Evolutionary conservation across 1,140 invertebrate species (phyloP).

Genomic region (Bombus superbus): DNA sequence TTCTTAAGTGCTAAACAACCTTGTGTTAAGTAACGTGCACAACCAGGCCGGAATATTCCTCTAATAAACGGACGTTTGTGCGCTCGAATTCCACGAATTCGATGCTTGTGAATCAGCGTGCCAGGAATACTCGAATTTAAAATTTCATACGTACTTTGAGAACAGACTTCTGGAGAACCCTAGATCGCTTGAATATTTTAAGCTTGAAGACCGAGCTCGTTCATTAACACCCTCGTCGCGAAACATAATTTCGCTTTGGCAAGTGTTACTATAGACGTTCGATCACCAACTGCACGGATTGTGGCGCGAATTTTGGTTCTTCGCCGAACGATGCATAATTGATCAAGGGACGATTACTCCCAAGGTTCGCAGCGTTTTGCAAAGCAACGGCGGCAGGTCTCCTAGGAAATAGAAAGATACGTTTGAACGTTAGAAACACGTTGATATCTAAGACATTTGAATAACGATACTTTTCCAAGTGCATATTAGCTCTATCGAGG

Average conservation of each 20-base stretch:
- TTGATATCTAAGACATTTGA: background rate
- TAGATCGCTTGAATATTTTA: background rate
- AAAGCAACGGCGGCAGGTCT: background rate
- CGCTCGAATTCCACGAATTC: conserved; percentile 42
- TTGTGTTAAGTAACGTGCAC: conserved; percentile 45
- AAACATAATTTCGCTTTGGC: background rate
- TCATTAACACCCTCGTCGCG: background rate
- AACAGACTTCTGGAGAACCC: background rate
- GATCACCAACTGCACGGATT: background rate
- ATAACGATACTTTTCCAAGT: background rate
- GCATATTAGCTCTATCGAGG: background rate
- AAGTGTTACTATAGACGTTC: background rate
- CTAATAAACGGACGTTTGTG: conserved; percentile 38
- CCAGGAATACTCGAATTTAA: conserved; percentile 26
- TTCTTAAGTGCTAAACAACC: conserved; percentile 45
- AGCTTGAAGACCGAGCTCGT: background rate
- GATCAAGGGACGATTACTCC: background rate
- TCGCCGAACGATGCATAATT: background rate
- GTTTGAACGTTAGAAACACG: background rate
- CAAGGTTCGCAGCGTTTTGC: background rate
- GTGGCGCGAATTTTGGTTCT: too few relatives aligned
- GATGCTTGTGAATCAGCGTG: conserved; percentile 30
- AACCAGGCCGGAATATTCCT: conserved; percentile 28
- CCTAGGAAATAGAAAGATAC: background rate
- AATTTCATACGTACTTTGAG: conserved; percentile 1